Evolutionary conservation across 2,113 vertebrate genomes (phyloP), one percentile per base, ranked within the genome.

Genomic region (Motacilla alba): DNA sequence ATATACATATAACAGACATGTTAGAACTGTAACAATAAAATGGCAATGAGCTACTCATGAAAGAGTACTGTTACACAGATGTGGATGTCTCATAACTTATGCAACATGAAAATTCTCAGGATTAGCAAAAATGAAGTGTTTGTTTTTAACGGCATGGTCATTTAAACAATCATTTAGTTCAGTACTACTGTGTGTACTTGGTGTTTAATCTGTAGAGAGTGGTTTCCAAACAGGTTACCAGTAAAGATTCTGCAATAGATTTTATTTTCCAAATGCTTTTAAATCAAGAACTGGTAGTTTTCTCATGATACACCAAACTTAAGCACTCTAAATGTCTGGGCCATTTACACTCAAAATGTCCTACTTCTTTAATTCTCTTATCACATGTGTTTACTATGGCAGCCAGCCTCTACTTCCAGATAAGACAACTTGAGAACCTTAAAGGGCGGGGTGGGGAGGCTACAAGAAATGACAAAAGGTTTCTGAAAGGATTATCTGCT

Each of bases 21-120:
- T 87, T 83, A 92, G 80, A 95, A 87, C 80, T 26, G 39, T 39
- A 70, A 94, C 78, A 76, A 20, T 70, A 77, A 93, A 91, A 88
- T 89, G 67, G 76, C 70, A 96, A 77, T 67, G 94, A 96, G 52
- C 90, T 87, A 63, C 58, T 66, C 43, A 58, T 66, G 83, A 37
- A 84, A 55, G 26, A 84, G 75, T 49, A 56, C 39, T 8, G 81
- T 75, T 80, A 95, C 83, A 90, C 46, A 94, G 73, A 93, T 63
- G 87, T 28, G 49, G 79, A 35, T 39, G 27, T 56, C 67, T 79
- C 82, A 15, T 60, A 83, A 91, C 35, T 76, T 28, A 83, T 3
- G 30, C 89, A 86, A 94, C n/a, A 47, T 15, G 39, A 82, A 70
- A 69, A 59, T 70, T 84, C 59, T 72, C 63, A 75, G 59, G 21